Evolutionary conservation across 1,140 invertebrate genomes (phyloP).

Genomic region (Dendroctonus valens): DNA sequence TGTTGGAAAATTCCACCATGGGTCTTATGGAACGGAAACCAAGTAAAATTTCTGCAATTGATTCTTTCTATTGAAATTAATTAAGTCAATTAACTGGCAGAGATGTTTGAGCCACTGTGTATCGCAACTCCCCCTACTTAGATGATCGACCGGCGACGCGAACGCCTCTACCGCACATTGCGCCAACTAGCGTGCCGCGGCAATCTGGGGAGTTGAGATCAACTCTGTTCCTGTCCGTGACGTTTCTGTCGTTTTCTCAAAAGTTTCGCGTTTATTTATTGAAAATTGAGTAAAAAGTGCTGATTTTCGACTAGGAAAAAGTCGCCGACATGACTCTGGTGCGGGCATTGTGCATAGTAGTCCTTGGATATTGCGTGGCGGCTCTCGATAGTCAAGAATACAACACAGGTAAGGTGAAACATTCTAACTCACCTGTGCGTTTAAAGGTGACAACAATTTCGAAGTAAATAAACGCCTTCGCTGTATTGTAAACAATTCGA

Average conservation of each 20-base stretch:
- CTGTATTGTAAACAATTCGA: conserved; percentile 20
- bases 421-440: conserved; percentile 26
- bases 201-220: conserved; percentile 22
- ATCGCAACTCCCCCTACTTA: conserved; percentile 12
- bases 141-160: conserved; percentile 21
- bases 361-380: conserved; percentile 30
- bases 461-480: conserved; percentile 24
- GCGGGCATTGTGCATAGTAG: conserved; percentile 30
- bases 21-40: too few species aligned
- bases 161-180: conserved; percentile 26
- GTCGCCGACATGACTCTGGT: conserved; percentile 24
- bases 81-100: too few species aligned
- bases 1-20: too few species aligned
- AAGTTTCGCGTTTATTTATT: conserved; percentile 18
- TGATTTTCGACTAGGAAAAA: conserved; percentile 2
- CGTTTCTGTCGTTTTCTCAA: conserved; percentile 9
- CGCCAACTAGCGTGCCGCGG: conserved; percentile 21
- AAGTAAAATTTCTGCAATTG: too few species aligned
- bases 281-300: conserved; percentile 29
- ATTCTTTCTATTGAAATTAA: too few species aligned
- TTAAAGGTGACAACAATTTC: conserved; percentile 2
- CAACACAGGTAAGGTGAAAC: conserved; percentile 28
- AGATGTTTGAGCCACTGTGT: conserved; percentile 11
- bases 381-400: conserved; percentile 27
- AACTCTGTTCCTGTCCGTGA: conserved; percentile 26